phyloP scores from a whole-genome alignment of 1,140 invertebrate genomes.

The Cotesia glomerata region DNA sequence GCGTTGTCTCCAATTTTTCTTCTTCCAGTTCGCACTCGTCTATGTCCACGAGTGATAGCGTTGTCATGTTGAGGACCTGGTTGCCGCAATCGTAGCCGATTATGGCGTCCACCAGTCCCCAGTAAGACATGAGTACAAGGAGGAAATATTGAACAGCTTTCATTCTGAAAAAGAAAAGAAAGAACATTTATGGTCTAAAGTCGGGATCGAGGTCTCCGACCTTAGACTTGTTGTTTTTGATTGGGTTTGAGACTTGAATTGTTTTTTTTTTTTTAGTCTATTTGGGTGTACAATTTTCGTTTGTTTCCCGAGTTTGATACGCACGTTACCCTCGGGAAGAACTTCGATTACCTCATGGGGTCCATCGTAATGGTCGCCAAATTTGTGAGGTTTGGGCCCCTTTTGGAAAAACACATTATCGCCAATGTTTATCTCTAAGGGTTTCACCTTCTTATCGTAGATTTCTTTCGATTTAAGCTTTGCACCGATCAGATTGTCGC shows the following conservation, averaged over 20 bases:
- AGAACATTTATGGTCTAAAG: not conserved
- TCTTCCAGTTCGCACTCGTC: not conserved
- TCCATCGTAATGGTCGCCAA: too few species aligned
- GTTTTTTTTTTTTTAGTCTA: not conserved
- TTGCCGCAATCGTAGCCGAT: conserved; percentile 12
- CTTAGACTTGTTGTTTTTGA: not conserved
- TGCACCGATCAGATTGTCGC: conserved; percentile 4
- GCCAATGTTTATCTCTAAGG: not conserved
- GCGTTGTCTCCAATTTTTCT: not conserved
- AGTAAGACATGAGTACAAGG: not conserved
- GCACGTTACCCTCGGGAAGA: too few species aligned
- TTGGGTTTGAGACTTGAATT: not conserved
- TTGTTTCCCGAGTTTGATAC: not conserved
- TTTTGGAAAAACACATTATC: conserved; percentile 1
- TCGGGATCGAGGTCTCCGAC: not conserved
- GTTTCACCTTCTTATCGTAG: conserved; percentile 11
- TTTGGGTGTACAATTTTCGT: not conserved
- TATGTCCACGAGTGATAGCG: not conserved
- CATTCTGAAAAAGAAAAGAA: not conserved
- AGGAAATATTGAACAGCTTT: not conserved
- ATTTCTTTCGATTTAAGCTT: conserved; percentile 6
- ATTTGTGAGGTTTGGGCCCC: not conserved
- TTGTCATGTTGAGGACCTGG: not conserved
- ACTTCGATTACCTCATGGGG: too few species aligned
- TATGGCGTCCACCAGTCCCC: not conserved